phyloP scores from a whole-genome alignment of 1,140 invertebrate genomes.

The Papilio polytes region DNA sequence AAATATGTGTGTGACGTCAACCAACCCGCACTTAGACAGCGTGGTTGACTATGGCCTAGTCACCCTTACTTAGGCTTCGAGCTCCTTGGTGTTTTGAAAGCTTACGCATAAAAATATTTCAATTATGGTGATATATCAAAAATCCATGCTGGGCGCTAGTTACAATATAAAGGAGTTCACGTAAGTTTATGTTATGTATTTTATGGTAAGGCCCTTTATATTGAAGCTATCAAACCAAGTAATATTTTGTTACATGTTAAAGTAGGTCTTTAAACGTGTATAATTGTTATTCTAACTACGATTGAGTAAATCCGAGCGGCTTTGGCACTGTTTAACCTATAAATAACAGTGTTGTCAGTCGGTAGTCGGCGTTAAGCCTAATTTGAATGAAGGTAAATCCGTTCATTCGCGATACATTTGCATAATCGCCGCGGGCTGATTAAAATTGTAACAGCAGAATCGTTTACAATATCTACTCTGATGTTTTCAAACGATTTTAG shows the following conservation, averaged over 20 bases:
- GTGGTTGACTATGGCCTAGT: too few relatives aligned
- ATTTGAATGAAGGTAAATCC: constrained; percentile 72
- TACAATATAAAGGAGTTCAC: too few relatives aligned
- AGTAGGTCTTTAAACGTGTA: constrained; percentile 19
- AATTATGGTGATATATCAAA: too few relatives aligned
- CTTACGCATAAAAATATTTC: too few relatives aligned
- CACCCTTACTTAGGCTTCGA: too few relatives aligned
- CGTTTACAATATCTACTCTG: constrained; percentile 48
- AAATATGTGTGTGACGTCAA: too few relatives aligned
- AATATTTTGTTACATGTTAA: not conserved
- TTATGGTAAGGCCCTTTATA: too few relatives aligned
- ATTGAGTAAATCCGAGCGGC: constrained; percentile 29
- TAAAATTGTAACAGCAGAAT: constrained; percentile 67
- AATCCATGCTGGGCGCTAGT: too few relatives aligned
- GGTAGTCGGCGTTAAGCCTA: constrained; percentile 56
- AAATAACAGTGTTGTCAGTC: constrained; percentile 47
- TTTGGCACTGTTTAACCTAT: constrained; percentile 47
- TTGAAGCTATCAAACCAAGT: too few relatives aligned
- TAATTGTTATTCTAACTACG: constrained; percentile 34
- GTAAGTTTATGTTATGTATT: too few relatives aligned
- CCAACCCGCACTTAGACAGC: too few relatives aligned
- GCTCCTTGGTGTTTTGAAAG: too few relatives aligned
- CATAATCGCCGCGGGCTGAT: constrained; percentile 75
- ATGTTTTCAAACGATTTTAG: constrained; percentile 12
- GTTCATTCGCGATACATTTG: constrained; percentile 68